A percentile compares a stretch with the other conserved stretches of the same genome.
Evolutionary conservation across 2,797 vertebrate genomes (phyloP).

Genomic region (Anas bahamensis): DNA sequence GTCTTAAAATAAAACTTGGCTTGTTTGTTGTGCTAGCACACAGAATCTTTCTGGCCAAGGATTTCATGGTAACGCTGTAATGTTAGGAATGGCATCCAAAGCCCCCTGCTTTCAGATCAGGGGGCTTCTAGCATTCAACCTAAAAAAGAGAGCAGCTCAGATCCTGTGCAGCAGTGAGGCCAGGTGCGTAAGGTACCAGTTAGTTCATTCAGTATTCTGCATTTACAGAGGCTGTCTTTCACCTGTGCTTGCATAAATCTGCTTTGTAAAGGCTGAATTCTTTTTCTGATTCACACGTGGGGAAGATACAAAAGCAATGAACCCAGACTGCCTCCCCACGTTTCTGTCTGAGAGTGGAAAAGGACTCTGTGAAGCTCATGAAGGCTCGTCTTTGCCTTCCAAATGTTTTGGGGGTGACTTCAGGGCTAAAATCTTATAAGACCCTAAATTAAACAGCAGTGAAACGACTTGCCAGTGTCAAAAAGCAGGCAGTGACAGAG

Average conservation of each 20-base stretch:
- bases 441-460: background rate
- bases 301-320: background rate
- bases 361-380: background rate
- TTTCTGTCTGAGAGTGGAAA: background rate
- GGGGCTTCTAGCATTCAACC: background rate
- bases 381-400: background rate
- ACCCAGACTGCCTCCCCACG: accelerated
- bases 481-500: constrained; percentile 11
- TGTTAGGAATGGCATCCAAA: background rate
- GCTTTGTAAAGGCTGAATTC: background rate
- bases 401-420: background rate
- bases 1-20: background rate
- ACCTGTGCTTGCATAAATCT: background rate
- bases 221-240: background rate
- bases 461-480: constrained; percentile 1
- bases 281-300: background rate
- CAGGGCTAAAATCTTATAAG: background rate
- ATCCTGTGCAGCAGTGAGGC: background rate
- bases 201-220: background rate
- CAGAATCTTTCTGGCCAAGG: background rate
- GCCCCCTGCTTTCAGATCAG: background rate
- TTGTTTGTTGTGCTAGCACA: constrained; percentile 1
- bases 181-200: background rate
- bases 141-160: background rate
- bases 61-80: background rate